Evolutionary conservation across 2,797 vertebrate genomes (phyloP).

Genomic region (Premnoplex brunnescens): DNA sequence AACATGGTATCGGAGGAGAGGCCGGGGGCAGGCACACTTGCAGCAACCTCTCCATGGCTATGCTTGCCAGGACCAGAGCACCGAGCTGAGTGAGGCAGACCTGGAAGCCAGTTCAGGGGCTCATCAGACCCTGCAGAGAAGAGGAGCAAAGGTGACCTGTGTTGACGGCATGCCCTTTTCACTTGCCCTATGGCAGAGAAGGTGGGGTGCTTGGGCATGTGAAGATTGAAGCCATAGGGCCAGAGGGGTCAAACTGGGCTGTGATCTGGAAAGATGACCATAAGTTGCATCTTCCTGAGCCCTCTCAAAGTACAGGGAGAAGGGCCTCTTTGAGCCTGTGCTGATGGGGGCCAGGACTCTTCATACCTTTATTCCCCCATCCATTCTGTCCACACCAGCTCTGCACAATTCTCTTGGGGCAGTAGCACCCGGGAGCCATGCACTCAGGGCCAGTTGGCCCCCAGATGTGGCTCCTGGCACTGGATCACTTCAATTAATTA

Average conservation of each 20-base stretch:
- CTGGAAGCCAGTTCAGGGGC: background rate
- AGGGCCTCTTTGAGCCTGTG: background rate
- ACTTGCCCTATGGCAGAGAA: background rate
- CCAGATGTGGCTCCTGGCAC: slow-evolving; percentile 63
- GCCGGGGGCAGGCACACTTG: rapidly evolving
- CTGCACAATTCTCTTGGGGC: background rate
- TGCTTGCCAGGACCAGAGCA: background rate
- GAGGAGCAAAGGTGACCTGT: background rate
- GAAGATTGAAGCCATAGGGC: background rate
- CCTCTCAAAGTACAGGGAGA: background rate
- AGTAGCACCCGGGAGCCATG: background rate
- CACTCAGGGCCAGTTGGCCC: slow-evolving; percentile 43
- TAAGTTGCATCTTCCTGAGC: background rate
- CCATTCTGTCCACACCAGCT: background rate
- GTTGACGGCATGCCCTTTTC: background rate
- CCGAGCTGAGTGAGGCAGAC: background rate
- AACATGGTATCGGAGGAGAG: background rate
- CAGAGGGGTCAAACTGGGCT: background rate
- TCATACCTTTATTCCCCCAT: background rate
- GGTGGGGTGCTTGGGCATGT: background rate
- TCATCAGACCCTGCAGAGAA: background rate
- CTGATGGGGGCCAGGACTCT: background rate
- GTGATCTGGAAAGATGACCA: background rate
- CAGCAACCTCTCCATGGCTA: background rate
- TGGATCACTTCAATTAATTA: slow-evolving; percentile 56